Evolutionary conservation across 2,113 vertebrate species (phyloP), one percentile per base, ranked within the genome.

Genomic region (Macrotus californicus): DNA sequence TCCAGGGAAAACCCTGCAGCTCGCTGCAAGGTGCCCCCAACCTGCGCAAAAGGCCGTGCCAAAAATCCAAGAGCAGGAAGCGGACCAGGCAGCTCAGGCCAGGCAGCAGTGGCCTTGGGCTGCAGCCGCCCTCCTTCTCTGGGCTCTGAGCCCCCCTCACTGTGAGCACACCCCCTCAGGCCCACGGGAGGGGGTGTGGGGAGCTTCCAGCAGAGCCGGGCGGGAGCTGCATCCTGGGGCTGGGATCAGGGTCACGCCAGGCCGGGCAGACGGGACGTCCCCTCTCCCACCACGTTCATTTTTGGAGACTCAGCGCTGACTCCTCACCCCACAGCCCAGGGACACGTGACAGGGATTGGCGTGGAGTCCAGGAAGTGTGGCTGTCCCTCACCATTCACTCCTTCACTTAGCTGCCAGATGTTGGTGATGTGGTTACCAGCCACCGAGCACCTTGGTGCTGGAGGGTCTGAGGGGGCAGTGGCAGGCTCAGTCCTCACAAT

Each of bases 91-190:
- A 0, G 89, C 87, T 79, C 50, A 31, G 70, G 79, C 24, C 72
- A 72, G 82, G 22, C 22, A 1, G 94, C 69, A 81, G 36, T 21
- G 56, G 84, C 91, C 76, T 59, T 26, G 5, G 16, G 70, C 43
- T 31, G 70, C 90, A 87, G 22, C 93, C 64, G 61, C 91, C 75
- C 76, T n/a, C 52, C 48, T 89, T 31, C 24, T 19, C 11, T 21
- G 73, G 13, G 66, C 82, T 94, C 95, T 50, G 34, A 66, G 87
- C 34, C 26, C 61, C 21, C 3, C 96, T 89, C 24, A 36, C 21
- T 52, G 39, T 13, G 75, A 75, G 77, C 48, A 94, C 69, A 66
- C 6, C 41, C 92, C 90, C 96, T 83, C 76, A 96, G 94, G 92
- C 94, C 94, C 5, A 73, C 91, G 0, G 67, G 36, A 21, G 1